Percentiles rank a stretch among this genome's conserved stretches.
Evolutionary conservation across 2,888 invertebrate species (phyloP).

Genomic region (Latrodectus hesperus): DNA sequence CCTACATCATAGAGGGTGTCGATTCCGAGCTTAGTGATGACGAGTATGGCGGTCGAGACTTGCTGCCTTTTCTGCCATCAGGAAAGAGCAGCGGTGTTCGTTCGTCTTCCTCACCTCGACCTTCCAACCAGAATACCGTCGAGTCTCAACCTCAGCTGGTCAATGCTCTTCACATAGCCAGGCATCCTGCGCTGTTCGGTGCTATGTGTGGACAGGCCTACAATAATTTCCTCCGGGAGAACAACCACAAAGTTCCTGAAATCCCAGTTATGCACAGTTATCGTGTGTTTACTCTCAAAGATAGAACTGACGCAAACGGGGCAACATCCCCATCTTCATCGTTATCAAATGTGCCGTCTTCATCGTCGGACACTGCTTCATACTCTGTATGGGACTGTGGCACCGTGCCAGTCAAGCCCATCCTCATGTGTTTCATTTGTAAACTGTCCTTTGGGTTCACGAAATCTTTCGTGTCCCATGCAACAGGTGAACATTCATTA

Average conservation of each 20-base stretch:
- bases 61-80: constrained; percentile 35
- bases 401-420: constrained; percentile 90
- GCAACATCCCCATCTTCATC: constrained; percentile 14
- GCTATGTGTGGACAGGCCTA: constrained; percentile 76
- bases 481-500: constrained; percentile 93
- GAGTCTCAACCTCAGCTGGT: constrained; percentile 83
- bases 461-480: constrained; percentile 96
- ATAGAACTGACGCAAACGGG: constrained; percentile 35
- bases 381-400: constrained; percentile 75
- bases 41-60: constrained; percentile 72
- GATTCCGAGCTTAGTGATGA: constrained; percentile 81
- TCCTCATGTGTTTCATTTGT: constrained; percentile 99
- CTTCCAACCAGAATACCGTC: constrained; percentile 74
- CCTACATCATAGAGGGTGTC: constrained; percentile 89
- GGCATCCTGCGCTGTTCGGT: constrained; percentile 80
- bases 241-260: constrained; percentile 77
- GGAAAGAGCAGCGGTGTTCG: constrained; percentile 76
- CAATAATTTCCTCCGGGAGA: constrained; percentile 76
- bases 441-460: constrained; percentile 97
- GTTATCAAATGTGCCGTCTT: constrained; percentile 15
- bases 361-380: constrained; percentile 77
- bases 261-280: constrained; percentile 89
- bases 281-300: constrained; percentile 82
- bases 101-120: constrained; percentile 40
- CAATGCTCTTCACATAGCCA: constrained; percentile 89